phyloP scores from a whole-genome alignment of 2,888 invertebrate genomes.

The Bibio marci region DNA sequence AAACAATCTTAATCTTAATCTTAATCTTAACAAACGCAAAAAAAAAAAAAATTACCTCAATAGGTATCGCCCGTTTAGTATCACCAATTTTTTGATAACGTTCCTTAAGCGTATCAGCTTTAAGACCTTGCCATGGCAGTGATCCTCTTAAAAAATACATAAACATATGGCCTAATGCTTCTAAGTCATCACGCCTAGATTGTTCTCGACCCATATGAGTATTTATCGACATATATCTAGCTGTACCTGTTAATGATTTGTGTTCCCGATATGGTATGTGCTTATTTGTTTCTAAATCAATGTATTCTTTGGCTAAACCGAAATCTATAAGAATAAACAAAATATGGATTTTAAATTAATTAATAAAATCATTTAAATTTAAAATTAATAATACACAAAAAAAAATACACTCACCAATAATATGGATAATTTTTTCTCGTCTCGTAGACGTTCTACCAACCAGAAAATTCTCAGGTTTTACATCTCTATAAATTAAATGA shows the following conservation, averaged over 20 bases:
- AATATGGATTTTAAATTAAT: too few relatives aligned
- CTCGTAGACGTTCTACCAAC: constrained; percentile 95
- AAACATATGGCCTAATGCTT: constrained; percentile 99
- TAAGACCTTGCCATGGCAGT: constrained; percentile 99
- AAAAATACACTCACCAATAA: constrained; percentile 55
- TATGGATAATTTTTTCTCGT: constrained; percentile 97
- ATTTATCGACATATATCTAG: constrained; percentile 99
- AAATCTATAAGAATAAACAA: constrained; percentile 56
- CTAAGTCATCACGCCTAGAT: constrained; percentile 97
- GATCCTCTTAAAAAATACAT: constrained; percentile 99
- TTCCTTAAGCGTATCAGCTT: constrained; percentile 98
- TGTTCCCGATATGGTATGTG: constrained; percentile 99
- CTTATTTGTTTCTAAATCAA: constrained; percentile 99
- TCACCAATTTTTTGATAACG: constrained; percentile 99
- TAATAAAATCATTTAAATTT: constrained; percentile 2
- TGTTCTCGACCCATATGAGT: constrained; percentile 99
- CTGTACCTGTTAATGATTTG: constrained; percentile 99
- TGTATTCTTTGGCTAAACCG: constrained; percentile 99
- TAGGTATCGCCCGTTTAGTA: constrained; percentile 96
- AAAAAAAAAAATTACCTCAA: constrained; percentile 49
- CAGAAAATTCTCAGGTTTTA: constrained; percentile 99
- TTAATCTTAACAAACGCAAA: too few relatives aligned
- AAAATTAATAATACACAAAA: constrained; percentile 4
- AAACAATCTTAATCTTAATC: too few relatives aligned
- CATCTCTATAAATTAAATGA: constrained; percentile 97